A percentile compares a stretch with the other conserved stretches of the same genome.
Evolutionary conservation across 2,113 vertebrate genomes (phyloP).

Genomic region (Raja brachyura): DNA sequence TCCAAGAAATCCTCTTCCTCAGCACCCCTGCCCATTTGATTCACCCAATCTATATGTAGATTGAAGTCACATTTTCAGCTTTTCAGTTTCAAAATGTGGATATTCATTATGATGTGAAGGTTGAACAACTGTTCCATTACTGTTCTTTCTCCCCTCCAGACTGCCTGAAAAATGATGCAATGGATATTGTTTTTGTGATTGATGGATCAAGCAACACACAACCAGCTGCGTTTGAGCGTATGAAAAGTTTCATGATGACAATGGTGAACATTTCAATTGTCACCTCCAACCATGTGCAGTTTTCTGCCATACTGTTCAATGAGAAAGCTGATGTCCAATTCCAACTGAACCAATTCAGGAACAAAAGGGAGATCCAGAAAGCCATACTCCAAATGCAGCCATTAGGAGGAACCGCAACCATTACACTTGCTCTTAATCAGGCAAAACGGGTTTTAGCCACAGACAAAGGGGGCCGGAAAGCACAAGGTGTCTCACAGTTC

Average conservation of each 20-base stretch:
- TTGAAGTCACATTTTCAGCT: too few relatives aligned
- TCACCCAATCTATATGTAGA: too few relatives aligned
- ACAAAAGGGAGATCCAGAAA: conserved; percentile 47
- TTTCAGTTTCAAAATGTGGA: not conserved
- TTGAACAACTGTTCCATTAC: not conserved
- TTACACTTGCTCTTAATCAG: conserved; percentile 56
- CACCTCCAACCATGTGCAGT: conserved; percentile 53
- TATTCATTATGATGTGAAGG: not conserved
- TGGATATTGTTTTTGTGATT: conserved; percentile 71
- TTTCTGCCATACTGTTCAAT: conserved; percentile 60
- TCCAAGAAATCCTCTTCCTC: too few relatives aligned
- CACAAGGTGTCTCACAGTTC: conserved; percentile 52
- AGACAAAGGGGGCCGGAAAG: conserved; percentile 50
- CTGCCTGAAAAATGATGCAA: conserved; percentile 58
- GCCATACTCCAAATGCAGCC: conserved; percentile 49
- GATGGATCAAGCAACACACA: conserved; percentile 56
- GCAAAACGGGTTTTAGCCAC: conserved; percentile 50
- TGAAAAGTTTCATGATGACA: conserved; percentile 59
- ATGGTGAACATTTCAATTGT: conserved; percentile 60
- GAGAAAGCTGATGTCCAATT: conserved; percentile 46
- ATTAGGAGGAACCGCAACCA: conserved; percentile 49
- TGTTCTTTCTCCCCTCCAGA: conserved; percentile 45
- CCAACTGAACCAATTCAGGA: conserved; percentile 48
- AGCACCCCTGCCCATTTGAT: too few relatives aligned
- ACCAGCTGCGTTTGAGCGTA: conserved; percentile 49